Conservation (phyloP, 2,888 invertebrate genomes). For the Callinectes sapidus region DNA sequence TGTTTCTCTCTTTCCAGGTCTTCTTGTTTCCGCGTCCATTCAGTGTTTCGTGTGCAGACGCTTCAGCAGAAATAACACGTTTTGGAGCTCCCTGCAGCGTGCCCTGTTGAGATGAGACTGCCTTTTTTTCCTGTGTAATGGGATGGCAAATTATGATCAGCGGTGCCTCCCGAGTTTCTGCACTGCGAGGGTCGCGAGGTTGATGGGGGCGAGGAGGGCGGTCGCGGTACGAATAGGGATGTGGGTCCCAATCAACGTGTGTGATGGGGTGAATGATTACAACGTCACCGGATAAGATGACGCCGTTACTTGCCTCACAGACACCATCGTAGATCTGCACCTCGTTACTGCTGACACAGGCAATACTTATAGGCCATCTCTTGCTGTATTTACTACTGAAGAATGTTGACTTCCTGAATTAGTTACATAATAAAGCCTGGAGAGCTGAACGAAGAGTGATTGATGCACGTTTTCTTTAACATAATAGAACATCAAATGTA, state of each 20-base stretch:
- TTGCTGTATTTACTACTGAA: not conserved
- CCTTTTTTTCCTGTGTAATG: not conserved
- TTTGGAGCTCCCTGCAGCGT: not conserved
- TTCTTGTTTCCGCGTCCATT: not conserved
- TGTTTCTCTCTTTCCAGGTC: not conserved
- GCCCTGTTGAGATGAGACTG: not conserved
- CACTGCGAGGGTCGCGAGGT: not conserved
- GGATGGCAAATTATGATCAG: not conserved
- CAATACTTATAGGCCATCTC: not conserved
- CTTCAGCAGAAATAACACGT: not conserved
- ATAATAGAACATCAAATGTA: not conserved
- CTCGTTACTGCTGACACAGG: not conserved
- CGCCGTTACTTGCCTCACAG: not conserved
- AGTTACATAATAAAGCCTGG: not conserved
- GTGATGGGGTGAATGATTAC: conserved; percentile 2
- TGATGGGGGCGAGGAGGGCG: not conserved
- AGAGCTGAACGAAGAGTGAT: not conserved
- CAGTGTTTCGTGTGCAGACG: not conserved
- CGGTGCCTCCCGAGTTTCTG: not conserved
- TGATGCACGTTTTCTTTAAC: not conserved
- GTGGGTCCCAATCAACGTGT: not conserved
- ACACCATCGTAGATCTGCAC: not conserved
- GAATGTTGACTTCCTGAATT: not conserved
- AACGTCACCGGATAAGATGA: not conserved
- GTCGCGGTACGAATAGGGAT: not conserved